A percentile compares a stretch with the other conserved stretches of the same genome.
These are phyloP conservation scores for Melikaiella ostensackeni DNA, from an alignment of 2,888 invertebrate species.

Conservation along the genomic window DNA sequence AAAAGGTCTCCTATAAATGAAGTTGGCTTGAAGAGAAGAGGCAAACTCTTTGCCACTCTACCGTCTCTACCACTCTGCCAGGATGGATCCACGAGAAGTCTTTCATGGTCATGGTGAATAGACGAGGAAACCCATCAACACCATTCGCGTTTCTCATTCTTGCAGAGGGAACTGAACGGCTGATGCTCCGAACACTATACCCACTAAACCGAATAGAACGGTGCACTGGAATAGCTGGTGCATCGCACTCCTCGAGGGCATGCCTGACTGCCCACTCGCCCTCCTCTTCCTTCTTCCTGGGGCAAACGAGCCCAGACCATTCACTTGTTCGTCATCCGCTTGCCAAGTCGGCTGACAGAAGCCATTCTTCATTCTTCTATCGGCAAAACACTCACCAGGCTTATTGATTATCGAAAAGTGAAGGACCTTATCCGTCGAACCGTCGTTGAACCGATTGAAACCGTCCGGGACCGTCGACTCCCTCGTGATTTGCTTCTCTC, in stretches of 20 bases:
- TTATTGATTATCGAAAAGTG: neutral
- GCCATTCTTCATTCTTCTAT: conserved; percentile 29
- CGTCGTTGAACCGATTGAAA: neutral
- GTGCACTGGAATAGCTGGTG: conserved; percentile 26
- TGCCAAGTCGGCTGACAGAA: conserved; percentile 57
- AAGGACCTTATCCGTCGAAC: neutral
- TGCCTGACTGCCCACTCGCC: conserved; percentile 42
- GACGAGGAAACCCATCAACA: conserved; percentile 3
- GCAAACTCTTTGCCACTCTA: neutral
- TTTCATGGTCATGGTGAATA: conserved; percentile 23
- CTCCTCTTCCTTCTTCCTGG: conserved; percentile 58
- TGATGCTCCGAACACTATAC: conserved; percentile 13
- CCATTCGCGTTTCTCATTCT: neutral
- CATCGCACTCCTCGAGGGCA: conserved; percentile 38
- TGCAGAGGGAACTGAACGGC: conserved; percentile 15
- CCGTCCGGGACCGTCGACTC: conserved; percentile 4
- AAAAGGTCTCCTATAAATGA: neutral
- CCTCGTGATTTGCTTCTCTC: conserved; percentile 9
- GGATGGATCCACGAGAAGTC: neutral
- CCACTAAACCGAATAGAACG: conserved; percentile 12
- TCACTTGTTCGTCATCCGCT: conserved; percentile 70
- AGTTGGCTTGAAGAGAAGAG: neutral
- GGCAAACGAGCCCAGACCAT: conserved; percentile 58
- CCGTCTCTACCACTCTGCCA: neutral
- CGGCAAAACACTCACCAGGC: neutral